A percentile compares a stretch with the other conserved stretches of the same genome.
Conservation (phyloP, 2,888 invertebrate species). For the Ischnura elegans region DNA sequence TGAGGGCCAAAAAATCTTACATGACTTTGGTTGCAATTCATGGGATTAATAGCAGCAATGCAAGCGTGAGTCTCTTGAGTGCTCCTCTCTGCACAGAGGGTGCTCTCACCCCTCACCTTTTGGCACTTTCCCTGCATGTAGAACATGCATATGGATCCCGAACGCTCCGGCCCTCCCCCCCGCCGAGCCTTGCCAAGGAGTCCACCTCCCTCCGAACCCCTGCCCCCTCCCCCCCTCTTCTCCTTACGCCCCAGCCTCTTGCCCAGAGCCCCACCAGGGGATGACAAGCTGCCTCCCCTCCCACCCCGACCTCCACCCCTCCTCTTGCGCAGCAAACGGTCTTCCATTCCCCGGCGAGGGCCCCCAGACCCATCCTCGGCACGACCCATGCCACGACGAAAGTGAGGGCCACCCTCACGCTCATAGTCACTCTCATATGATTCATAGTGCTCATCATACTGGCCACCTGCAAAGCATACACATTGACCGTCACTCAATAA, state of each 20-base stretch:
- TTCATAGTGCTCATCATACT: constrained; percentile 64
- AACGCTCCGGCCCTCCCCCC: constrained; percentile 73
- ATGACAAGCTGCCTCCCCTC: constrained; percentile 40
- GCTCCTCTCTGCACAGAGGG: background rate
- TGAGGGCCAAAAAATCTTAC: too few species aligned
- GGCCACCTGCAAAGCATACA: constrained; percentile 43
- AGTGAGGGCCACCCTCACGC: constrained; percentile 37
- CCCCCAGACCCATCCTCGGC: constrained; percentile 8
- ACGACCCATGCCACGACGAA: constrained; percentile 11
- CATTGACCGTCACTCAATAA: too few species aligned
- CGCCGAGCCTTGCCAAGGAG: constrained; percentile 51
- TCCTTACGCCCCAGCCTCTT: constrained; percentile 66
- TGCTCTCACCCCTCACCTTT: constrained; percentile 77
- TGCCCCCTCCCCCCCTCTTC: constrained; percentile 68
- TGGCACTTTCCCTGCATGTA: constrained; percentile 94
- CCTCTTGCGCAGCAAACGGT: background rate
- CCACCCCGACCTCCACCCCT: background rate
- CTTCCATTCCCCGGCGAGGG: constrained; percentile 1
- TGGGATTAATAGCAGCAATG: too few species aligned
- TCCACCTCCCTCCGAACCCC: constrained; percentile 65
- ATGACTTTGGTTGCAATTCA: too few species aligned
- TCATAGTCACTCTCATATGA: constrained; percentile 68
- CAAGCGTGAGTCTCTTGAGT: background rate
- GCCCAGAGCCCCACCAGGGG: constrained; percentile 54
- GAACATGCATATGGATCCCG: constrained; percentile 89